These are phyloP conservation scores for Oreocharis arfaki DNA, from an alignment of 2,113 vertebrate genomes.

Conservation along the genomic window DNA sequence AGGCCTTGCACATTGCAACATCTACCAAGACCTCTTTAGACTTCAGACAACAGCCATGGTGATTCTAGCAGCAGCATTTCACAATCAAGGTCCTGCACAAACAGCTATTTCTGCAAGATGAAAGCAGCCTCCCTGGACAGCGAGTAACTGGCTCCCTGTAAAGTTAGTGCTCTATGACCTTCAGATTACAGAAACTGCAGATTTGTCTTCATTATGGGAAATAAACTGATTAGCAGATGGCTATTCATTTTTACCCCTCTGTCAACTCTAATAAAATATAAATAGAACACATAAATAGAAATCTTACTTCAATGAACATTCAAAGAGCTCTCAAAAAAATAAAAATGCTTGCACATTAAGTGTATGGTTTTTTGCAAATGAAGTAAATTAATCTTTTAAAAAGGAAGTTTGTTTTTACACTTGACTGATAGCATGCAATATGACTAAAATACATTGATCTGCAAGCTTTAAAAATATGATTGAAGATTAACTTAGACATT, in stretches of 20 bases:
- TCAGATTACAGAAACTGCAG: background rate
- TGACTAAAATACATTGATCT: conserved; percentile 38
- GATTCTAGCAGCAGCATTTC: background rate
- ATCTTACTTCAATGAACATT: conserved; percentile 37
- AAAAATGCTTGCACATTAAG: conserved; percentile 3
- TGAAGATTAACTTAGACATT: conserved; percentile 9
- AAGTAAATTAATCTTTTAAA: conserved; percentile 21
- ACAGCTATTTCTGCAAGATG: background rate
- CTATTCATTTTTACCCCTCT: conserved; percentile 30
- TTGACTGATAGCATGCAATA: background rate
- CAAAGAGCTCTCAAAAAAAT: conserved; percentile 4
- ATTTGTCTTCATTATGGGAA: conserved; percentile 55
- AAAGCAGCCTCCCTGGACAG: background rate
- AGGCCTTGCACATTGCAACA: background rate
- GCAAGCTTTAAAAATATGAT: background rate
- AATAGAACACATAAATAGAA: conserved; percentile 52
- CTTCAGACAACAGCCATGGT: background rate
- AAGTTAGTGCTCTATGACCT: background rate
- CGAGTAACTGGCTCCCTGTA: background rate
- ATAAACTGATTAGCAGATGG: conserved; percentile 59
- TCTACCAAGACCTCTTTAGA: background rate
- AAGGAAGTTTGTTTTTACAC: background rate
- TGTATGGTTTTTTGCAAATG: background rate
- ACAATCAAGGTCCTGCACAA: background rate
- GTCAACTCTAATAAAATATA: conserved; percentile 36